phyloP scores from a whole-genome alignment of 2,888 invertebrate genomes.

The Belgica antarctica region DNA sequence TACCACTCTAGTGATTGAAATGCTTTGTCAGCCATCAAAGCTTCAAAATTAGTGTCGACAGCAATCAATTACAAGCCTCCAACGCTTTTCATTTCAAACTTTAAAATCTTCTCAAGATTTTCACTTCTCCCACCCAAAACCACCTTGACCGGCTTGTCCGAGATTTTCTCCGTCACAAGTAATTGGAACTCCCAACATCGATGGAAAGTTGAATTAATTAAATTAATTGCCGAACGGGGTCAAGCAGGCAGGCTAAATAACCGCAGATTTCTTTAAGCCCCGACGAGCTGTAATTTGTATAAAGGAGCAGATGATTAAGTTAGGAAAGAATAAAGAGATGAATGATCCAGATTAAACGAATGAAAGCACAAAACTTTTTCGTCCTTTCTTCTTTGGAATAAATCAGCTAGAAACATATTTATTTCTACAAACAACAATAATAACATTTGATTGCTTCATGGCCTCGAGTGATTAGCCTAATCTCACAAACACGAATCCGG shows the following conservation, averaged over 20 bases:
- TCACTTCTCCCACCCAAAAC: no score
- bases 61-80: no score
- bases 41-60: no score
- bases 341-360: neutral
- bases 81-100: no score
- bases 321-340: neutral
- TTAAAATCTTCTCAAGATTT: no score
- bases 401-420: neutral
- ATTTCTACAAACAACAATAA: neutral
- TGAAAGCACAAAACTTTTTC: neutral
- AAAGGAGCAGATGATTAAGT: neutral
- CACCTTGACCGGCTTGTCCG: no score
- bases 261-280: no score
- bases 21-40: no score
- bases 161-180: neutral
- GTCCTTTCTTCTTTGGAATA: neutral
- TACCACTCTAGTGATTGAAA: no score
- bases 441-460: neutral
- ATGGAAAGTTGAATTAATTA: neutral
- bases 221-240: neutral
- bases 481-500: slow-evolving; percentile 34
- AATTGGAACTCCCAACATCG: neutral
- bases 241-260: neutral
- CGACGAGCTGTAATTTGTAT: neutral
- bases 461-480: slow-evolving; percentile 26